Evolutionary conservation across 2,113 vertebrate genomes (phyloP), one percentile per base, ranked within the genome.

Genomic region (Acanthochromis polyacanthus): DNA sequence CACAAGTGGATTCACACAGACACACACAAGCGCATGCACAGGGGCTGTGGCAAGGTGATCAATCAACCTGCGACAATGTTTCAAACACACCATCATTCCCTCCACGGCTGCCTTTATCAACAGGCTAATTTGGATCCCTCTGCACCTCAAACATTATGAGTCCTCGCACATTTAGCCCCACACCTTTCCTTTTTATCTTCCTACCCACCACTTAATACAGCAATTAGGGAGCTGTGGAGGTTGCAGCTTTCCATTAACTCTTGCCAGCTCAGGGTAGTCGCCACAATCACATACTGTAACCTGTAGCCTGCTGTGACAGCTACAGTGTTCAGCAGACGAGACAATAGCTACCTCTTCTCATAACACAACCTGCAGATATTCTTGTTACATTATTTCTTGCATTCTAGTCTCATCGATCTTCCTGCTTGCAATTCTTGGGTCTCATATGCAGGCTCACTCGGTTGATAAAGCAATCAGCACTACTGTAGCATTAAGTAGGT

Each of bases 111-210:
- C 81, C 58, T 87, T 88, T 88, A 88, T 92, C 92, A 91, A 88
- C 88, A 82, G 81, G 82, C 89, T 84, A 81, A 92, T 94, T 92
- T 93, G 88, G 92, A 89, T 93, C 78, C 58, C 45, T 67, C 70
- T 75, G 70, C 75, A 77, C 79, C 85, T 88, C 75, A 85, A 88
- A 81, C 84, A 82, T 84, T 89, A 83, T 82, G 83, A 84, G 79
- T 80, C 73, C 74, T 85, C 68, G 65, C 75, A 74, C 90, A 83
- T 92, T 93, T 88, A 91, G 86, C 87, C 85, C 75, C 61, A 70
- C 83, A 88, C 88, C 81, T 89, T 82, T 91, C 51, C 59, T 79
- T 87, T 89, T 92, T 89, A 90, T 92, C 86, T 89, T 69, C 78
- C 85, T 84, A 78, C 85, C 63, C 76, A 80, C 75, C 88, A 91